A percentile compares a stretch with the other conserved stretches of the same genome.
These are phyloP conservation scores for Xestoiulus laeticollis DNA, from an alignment of 2,888 invertebrate genomes.

Conservation along the genomic window DNA sequence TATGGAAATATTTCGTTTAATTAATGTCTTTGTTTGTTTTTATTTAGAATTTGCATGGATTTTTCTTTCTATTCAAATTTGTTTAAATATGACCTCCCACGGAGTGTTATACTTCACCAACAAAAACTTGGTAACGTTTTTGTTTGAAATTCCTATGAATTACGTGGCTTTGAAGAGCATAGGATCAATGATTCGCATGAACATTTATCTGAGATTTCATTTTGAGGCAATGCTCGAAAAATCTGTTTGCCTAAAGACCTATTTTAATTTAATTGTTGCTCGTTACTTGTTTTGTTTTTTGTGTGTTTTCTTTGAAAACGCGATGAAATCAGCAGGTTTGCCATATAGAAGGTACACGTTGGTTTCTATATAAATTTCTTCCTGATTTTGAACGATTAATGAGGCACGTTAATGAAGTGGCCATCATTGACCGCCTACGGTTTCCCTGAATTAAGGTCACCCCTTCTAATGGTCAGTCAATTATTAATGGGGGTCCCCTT, in stretches of 20 bases:
- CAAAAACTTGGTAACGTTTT: background rate
- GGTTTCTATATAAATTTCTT: slow-evolving; percentile 34
- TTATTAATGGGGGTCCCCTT: slow-evolving; percentile 14
- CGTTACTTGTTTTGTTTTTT: background rate
- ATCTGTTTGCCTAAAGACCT: slow-evolving; percentile 3
- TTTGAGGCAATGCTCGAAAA: background rate
- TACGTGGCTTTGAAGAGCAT: background rate
- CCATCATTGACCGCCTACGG: slow-evolving; percentile 22
- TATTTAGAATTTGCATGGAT: background rate
- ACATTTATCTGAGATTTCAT: background rate
- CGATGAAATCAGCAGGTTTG: slow-evolving; percentile 18
- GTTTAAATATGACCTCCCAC: background rate
- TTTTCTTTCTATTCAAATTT: background rate
- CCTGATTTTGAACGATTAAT: slow-evolving; percentile 34
- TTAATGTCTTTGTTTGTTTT: background rate
- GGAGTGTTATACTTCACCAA: background rate
- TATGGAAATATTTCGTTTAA: background rate
- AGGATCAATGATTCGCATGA: background rate
- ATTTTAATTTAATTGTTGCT: slow-evolving; percentile 21
- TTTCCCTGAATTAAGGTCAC: slow-evolving; percentile 1
- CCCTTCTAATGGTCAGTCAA: slow-evolving; percentile 5
- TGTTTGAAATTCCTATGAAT: background rate
- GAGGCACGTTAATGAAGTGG: slow-evolving; percentile 25
- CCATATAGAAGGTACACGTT: background rate
- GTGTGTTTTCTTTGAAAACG: background rate